Percentiles rank a stretch among this genome's conserved stretches.
These are phyloP conservation scores for Cichladusa arquata DNA, from an alignment of 2,113 vertebrate genomes.

Conservation along the genomic window DNA sequence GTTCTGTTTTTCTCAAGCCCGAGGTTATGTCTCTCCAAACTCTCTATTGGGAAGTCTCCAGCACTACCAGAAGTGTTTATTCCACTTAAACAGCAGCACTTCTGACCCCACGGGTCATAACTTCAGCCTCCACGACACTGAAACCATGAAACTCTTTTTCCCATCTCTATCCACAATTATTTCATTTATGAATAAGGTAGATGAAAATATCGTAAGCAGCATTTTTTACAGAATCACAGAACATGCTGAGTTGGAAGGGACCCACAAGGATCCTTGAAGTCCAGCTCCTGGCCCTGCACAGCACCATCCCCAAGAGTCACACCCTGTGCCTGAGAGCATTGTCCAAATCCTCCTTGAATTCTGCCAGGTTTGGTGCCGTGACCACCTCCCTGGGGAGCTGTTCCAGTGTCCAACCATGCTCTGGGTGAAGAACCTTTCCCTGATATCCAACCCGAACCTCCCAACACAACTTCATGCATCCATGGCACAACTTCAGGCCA, in stretches of 20 bases:
- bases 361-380: not conserved
- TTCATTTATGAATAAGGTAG: not conserved
- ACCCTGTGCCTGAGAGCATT: fast-evolving
- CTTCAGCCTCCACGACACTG: not conserved
- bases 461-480: too few species aligned
- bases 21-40: not conserved
- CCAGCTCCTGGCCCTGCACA: not conserved
- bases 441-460: not conserved
- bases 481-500: not conserved
- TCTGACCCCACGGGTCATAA: not conserved
- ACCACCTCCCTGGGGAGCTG: not conserved
- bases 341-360: not conserved
- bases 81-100: not conserved
- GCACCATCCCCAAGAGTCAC: not conserved
- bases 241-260: not conserved
- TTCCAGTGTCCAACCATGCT: fast-evolving
- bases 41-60: not conserved
- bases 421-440: not conserved
- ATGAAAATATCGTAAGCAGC: not conserved
- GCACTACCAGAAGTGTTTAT: not conserved
- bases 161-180: not conserved
- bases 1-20: not conserved
- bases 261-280: not conserved
- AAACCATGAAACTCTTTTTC: not conserved
- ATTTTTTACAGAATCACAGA: not conserved